phyloP scores from a whole-genome alignment of 2,113 vertebrate genomes.

The Gulo gulo region DNA sequence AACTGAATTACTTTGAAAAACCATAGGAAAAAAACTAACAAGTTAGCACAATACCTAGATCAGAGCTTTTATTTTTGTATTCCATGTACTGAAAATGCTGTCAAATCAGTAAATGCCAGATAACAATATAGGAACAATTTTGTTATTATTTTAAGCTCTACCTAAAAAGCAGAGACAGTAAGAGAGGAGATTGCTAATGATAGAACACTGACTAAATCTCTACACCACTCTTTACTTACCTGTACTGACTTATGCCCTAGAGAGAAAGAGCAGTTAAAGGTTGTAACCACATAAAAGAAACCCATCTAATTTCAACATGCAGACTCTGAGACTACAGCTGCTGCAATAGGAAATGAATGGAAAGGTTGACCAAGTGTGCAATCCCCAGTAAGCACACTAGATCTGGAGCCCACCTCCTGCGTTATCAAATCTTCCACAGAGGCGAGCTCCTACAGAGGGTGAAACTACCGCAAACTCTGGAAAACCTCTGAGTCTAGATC shows the following conservation, averaged over 20 bases:
- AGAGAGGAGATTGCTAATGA: not conserved
- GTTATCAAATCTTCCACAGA: not conserved
- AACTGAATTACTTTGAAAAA: conserved; percentile 14
- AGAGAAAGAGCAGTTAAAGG: conserved; percentile 14
- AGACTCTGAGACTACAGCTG: not conserved
- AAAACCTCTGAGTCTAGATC: not conserved
- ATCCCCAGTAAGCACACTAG: not conserved
- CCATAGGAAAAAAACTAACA: not conserved
- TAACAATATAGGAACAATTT: not conserved
- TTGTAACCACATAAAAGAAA: not conserved
- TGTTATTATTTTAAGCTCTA: not conserved
- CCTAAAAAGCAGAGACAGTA: not conserved
- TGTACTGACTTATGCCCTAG: not conserved
- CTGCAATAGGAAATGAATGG: not conserved
- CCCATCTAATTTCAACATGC: not conserved
- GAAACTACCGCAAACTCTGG: not conserved
- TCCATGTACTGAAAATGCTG: not conserved
- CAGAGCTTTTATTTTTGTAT: not conserved
- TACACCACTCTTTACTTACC: not conserved
- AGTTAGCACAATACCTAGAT: not conserved
- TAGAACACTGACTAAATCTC: not conserved
- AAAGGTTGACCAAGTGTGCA: not conserved
- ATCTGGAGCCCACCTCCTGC: not conserved
- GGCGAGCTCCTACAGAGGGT: not conserved
- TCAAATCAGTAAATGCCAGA: not conserved